Conservation (phyloP, 2,888 invertebrate species). For the Molorchus minor region DNA sequence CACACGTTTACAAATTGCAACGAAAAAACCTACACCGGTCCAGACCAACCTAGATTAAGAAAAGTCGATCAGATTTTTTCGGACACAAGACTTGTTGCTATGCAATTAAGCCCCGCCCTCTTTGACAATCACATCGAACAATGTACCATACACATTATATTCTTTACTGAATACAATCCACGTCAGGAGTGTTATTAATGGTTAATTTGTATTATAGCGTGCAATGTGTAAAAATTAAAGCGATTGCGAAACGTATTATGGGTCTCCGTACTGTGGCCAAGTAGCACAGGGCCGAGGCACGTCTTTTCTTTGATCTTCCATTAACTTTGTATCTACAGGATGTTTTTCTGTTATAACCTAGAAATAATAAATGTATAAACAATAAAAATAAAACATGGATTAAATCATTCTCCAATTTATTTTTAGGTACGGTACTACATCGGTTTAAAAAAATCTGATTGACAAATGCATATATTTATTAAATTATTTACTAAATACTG, state of each 20-base stretch:
- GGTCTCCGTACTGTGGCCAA: conserved; percentile 2
- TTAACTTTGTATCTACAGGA: background rate
- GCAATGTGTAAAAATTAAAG: conserved; percentile 41
- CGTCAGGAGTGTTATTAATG: conserved; percentile 36
- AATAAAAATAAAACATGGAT: background rate
- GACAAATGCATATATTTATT: too few species aligned
- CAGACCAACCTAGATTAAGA: conserved; percentile 18
- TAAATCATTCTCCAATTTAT: background rate
- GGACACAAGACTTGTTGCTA: conserved; percentile 13
- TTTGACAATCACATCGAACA: conserved; percentile 22
- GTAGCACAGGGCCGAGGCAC: background rate
- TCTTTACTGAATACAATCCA: conserved; percentile 31
- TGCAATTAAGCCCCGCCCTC: conserved; percentile 22
- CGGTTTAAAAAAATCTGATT: too few species aligned
- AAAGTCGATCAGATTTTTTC: conserved; percentile 17
- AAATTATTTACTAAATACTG: too few species aligned
- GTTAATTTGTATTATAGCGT: conserved; percentile 42
- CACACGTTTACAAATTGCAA: conserved; percentile 6
- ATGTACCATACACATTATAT: conserved; percentile 31
- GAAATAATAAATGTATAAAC: background rate
- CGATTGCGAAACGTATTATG: conserved; percentile 31
- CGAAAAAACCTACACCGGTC: conserved; percentile 4
- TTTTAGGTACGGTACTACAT: too few species aligned
- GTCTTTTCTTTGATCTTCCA: background rate
- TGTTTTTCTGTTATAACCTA: background rate